These are phyloP conservation scores for Acropora yongei DNA, from an alignment of 64 coral and sea anemone species.

Conservation along the genomic window DNA sequence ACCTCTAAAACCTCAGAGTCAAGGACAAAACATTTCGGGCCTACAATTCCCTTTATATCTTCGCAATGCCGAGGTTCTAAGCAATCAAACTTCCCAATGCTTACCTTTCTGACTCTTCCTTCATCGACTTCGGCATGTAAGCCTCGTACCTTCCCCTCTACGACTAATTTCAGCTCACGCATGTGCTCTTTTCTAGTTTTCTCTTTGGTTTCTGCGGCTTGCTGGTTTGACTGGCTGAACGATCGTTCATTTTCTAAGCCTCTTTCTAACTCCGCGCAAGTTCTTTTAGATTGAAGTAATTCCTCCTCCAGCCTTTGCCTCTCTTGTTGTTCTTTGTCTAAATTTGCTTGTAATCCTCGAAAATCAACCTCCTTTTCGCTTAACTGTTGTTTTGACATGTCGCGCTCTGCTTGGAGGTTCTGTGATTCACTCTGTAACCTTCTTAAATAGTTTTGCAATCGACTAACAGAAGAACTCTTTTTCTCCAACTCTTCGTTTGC, in stretches of 20 bases:
- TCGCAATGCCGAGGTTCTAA: no score
- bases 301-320: slow-evolving; percentile 60
- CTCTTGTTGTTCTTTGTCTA: slow-evolving; percentile 49
- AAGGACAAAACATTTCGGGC: no score
- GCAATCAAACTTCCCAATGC: slow-evolving; percentile 30
- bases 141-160: slow-evolving; percentile 63
- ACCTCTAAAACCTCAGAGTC: no score
- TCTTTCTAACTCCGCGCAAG: slow-evolving; percentile 64
- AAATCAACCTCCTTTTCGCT: slow-evolving; percentile 51
- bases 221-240: slow-evolving; percentile 65
- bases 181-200: slow-evolving; percentile 60
- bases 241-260: no score
- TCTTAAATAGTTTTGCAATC: slow-evolving; percentile 63
- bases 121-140: slow-evolving; percentile 62
- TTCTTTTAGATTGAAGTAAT: slow-evolving; percentile 53
- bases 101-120: slow-evolving; percentile 19
- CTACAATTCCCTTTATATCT: no score
- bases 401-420: slow-evolving; percentile 61
- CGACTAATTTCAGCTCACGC: slow-evolving; percentile 20
- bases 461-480: no score
- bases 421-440: slow-evolving; percentile 57
- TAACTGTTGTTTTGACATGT: slow-evolving; percentile 71
- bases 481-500: no score
- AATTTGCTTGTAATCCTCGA: slow-evolving; percentile 34
- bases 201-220: slow-evolving; percentile 50